Evolutionary conservation across 2,888 invertebrate genomes (phyloP), one percentile per base, ranked within the genome.

Genomic region (Gisinianus flammeolus): DNA sequence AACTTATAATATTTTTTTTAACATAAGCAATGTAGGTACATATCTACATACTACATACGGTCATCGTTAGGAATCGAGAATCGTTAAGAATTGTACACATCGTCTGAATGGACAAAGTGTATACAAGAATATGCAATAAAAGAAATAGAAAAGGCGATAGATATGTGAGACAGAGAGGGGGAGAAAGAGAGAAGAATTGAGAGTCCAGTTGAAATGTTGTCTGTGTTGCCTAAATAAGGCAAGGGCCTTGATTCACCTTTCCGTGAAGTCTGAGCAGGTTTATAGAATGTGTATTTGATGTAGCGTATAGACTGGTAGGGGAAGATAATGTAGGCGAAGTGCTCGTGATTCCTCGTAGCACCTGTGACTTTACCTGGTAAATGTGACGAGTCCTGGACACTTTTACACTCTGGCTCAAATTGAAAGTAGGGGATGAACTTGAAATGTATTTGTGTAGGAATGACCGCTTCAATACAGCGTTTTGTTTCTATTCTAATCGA

Each of bases 391-490:
- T 52, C 12, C 31, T 35, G 74, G 69, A 73, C 62, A 78, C 62
- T 69, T 78, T 72, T 73, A 78, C 78, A 78, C 73, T 26, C 28
- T 58, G 58, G 58, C 58, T 58, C 56, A 8, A 31, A 19, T 19
- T 33, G n/a, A 64, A 67, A 58, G 80, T 78, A 64, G 76, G 76
- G 72, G 78, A 77, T 74, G 75, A 77, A 66, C 70, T 77, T 79
- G 79, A 77, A 79, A 79, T 75, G 19, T 73, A 75, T 75, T 30
- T 76, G 76, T 58, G 80, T 76, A 69, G 76, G 76, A 73, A 73
- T 44, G 64, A 70, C 52, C 56, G 31, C 22, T 24, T 68, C 73
- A 76, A 73, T 79, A 70, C 26, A 71, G 78, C 73, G 5, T 44
- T 10, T 19, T n/a, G 24, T 62, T 56, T 44, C 24, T 62, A 24